A percentile compares a stretch with the other conserved stretches of the same genome.
Evolutionary conservation across 2,113 vertebrate species (phyloP).

Genomic region (Rhinoderma darwinii): DNA sequence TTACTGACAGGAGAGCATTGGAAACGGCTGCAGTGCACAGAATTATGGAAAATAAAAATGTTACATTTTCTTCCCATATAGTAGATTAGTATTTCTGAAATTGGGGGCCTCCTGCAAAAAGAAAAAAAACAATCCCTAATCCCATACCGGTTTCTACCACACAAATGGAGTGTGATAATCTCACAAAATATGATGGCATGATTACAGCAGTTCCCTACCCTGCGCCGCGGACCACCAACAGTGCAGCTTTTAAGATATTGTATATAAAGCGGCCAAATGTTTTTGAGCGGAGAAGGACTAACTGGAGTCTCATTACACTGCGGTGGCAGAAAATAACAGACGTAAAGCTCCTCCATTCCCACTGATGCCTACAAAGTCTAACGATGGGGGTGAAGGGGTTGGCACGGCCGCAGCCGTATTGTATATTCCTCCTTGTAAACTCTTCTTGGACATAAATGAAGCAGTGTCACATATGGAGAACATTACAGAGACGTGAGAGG

Average conservation of each 20-base stretch:
- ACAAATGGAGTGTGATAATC: slow-evolving; percentile 18
- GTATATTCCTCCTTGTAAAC: slow-evolving; percentile 1
- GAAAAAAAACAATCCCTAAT: neutral
- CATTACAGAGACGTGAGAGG: neutral
- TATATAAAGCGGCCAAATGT: slow-evolving; percentile 37
- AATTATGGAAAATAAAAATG: neutral
- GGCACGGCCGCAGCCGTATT: neutral
- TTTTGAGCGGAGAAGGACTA: neutral
- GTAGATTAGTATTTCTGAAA: neutral
- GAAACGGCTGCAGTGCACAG: neutral
- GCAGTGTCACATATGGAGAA: slow-evolving; percentile 29
- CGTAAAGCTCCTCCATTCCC: neutral
- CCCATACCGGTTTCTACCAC: neutral
- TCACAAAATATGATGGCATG: slow-evolving; percentile 12
- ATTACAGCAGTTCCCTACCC: slow-evolving; percentile 6
- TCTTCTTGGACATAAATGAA: slow-evolving; percentile 15
- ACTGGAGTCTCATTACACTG: slow-evolving; percentile 22
- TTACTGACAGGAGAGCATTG: neutral
- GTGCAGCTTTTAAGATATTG: neutral
- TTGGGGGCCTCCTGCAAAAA: neutral
- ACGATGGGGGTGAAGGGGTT: neutral
- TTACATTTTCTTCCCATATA: no score
- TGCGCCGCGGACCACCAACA: slow-evolving; percentile 48
- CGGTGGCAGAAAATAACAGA: slow-evolving; percentile 3
- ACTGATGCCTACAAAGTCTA: slow-evolving; percentile 16